Conservation (phyloP, 2,113 vertebrate genomes). For the Myiozetetes cayanensis region DNA sequence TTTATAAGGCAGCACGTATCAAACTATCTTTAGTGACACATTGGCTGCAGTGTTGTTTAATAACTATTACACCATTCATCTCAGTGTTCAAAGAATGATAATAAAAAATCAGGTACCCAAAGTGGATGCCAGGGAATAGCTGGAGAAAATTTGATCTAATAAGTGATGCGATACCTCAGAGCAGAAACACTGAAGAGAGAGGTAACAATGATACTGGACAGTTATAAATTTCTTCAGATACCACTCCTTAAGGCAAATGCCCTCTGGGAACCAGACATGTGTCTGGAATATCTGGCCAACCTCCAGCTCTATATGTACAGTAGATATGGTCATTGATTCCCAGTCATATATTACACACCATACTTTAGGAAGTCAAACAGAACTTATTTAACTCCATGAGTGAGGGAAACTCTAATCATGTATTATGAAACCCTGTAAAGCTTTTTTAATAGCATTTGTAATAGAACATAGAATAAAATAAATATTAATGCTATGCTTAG, state of each 20-base stretch:
- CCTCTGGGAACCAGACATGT: conserved; percentile 34
- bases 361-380: not conserved
- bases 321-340: conserved; percentile 36
- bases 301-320: conserved; percentile 22
- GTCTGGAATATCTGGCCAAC: conserved; percentile 31
- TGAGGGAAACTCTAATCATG: not conserved
- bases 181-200: not conserved
- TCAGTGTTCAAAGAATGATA: not conserved
- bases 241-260: not conserved
- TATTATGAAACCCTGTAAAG: not conserved
- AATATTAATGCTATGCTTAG: not conserved
- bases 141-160: not conserved
- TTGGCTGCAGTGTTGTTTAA: not conserved
- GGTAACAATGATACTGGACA: not conserved
- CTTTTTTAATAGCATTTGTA: not conserved
- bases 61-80: not conserved
- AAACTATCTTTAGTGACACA: not conserved
- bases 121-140: not conserved
- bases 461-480: not conserved
- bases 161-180: not conserved
- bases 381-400: not conserved
- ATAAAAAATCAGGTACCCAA: not conserved
- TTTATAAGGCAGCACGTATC: not conserved
- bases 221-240: not conserved
- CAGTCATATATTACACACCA: not conserved